A percentile compares a stretch with the other conserved stretches of the same genome.
Conservation (phyloP, 2,113 vertebrate species). For the Catharus minimus region DNA sequence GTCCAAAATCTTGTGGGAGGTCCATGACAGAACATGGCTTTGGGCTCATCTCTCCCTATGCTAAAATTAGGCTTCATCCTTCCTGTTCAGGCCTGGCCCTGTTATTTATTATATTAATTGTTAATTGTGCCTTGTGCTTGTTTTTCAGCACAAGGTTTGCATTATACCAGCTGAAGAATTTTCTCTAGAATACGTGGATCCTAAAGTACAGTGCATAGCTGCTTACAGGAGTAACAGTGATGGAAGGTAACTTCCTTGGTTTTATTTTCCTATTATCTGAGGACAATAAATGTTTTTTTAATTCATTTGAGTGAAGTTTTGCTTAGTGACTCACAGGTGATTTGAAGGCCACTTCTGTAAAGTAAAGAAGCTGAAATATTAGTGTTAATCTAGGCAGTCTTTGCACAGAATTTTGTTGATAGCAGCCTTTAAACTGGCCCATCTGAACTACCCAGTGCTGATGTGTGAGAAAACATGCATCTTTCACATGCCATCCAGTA, state of each 20-base stretch:
- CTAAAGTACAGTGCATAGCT: constrained; percentile 85
- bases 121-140: neutral
- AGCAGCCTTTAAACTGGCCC: neutral
- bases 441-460: neutral
- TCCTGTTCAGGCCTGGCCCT: neutral
- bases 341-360: neutral
- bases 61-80: neutral
- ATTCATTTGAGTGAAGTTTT: neutral
- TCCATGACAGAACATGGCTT: neutral
- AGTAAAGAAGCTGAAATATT: neutral
- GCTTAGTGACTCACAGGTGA: neutral
- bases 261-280: neutral
- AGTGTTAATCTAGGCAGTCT: neutral
- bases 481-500: fast-evolving
- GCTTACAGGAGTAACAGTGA: constrained; percentile 65
- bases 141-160: constrained; percentile 85
- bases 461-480: fast-evolving
- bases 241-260: constrained; percentile 66
- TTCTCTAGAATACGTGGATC: constrained; percentile 81
- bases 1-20: neutral
- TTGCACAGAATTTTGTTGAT: neutral
- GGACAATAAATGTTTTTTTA: neutral
- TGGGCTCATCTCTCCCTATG: neutral
- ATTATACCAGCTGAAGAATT: constrained; percentile 84
- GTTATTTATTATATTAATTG: neutral